Percentiles rank a stretch among this genome's conserved stretches.
Conservation (phyloP, 2,888 invertebrate species). For the Mythimna impura region DNA sequence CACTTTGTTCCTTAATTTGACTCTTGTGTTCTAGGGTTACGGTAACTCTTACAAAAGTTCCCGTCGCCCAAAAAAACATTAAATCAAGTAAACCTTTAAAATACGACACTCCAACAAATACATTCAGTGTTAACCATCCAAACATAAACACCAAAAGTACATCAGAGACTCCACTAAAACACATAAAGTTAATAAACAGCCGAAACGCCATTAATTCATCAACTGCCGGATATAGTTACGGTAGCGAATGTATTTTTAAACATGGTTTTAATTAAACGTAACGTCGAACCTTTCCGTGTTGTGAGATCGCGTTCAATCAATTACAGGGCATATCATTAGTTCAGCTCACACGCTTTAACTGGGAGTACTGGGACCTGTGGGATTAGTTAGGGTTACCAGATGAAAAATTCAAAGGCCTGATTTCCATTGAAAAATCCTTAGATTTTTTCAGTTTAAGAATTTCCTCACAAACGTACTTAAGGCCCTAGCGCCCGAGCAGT, state of each 20-base stretch:
- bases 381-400: conserved; percentile 11
- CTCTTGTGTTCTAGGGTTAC: too few relatives aligned
- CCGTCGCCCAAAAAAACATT: too few relatives aligned
- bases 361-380: conserved; percentile 22
- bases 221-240: conserved; percentile 46
- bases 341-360: conserved; percentile 53
- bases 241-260: conserved; percentile 64
- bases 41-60: too few relatives aligned
- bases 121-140: conserved; percentile 7
- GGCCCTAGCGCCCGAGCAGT: too few relatives aligned
- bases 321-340: conserved; percentile 61
- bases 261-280: conserved; percentile 67
- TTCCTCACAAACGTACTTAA: too few relatives aligned
- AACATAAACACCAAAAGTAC: conserved; percentile 24
- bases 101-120: neutral
- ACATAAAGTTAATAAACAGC: conserved; percentile 38
- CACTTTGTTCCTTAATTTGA: too few relatives aligned
- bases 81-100: too few relatives aligned
- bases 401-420: too few relatives aligned
- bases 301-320: conserved; percentile 67
- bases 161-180: conserved; percentile 22
- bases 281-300: conserved; percentile 51
- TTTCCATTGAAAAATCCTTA: too few relatives aligned
- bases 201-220: conserved; percentile 34
- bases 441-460: too few relatives aligned